Percentiles rank a stretch among this genome's conserved stretches.
phyloP scores from a whole-genome alignment of 2,113 vertebrate genomes.

The Suricata suricatta region DNA sequence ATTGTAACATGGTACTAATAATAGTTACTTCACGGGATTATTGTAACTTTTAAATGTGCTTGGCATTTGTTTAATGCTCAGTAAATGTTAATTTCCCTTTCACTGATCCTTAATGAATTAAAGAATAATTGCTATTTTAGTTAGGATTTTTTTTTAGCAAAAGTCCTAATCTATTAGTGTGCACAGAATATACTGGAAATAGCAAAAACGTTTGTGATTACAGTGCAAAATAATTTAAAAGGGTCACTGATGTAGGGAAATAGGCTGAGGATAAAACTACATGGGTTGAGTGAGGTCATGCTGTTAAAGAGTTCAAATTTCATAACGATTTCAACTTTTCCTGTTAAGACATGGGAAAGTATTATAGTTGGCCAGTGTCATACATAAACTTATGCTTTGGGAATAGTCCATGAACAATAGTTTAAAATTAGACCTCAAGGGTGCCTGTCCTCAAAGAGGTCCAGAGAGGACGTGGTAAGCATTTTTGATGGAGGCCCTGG shows the following conservation, averaged over 20 bases:
- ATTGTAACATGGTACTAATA: background rate
- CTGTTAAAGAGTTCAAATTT: background rate
- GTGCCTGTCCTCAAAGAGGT: background rate
- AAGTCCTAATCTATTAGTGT: background rate
- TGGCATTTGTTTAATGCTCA: constrained; percentile 12
- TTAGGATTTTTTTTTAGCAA: background rate
- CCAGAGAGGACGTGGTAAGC: background rate
- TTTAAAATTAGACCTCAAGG: background rate
- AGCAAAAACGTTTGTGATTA: background rate
- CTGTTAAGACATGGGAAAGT: background rate
- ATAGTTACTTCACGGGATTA: background rate
- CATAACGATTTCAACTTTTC: background rate
- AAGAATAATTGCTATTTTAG: background rate
- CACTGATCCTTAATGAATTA: background rate
- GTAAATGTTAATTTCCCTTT: constrained; percentile 17
- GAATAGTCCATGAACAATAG: background rate
- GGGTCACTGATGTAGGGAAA: background rate
- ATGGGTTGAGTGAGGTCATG: background rate
- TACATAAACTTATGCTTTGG: background rate
- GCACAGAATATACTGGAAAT: background rate
- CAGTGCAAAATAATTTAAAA: background rate
- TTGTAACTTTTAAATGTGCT: background rate
- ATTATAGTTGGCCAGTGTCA: background rate
- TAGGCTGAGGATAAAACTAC: background rate
- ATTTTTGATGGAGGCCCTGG: background rate